A percentile compares a stretch with the other conserved stretches of the same genome.
These are phyloP conservation scores for Poecilobothrus nobilitatus DNA, from an alignment of 2,888 invertebrate genomes.

Conservation along the genomic window DNA sequence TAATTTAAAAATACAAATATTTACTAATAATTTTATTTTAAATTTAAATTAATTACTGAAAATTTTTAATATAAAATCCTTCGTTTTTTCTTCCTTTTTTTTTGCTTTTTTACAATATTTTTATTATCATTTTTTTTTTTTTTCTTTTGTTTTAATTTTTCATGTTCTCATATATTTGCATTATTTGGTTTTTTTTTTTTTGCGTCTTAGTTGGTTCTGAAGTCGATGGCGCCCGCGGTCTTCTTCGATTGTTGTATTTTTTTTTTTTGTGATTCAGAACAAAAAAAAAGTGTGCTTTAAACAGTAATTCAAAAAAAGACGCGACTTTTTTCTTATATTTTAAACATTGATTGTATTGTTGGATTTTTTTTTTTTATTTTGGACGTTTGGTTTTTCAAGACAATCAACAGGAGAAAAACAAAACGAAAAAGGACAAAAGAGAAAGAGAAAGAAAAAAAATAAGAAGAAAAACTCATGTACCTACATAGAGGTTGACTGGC, in stretches of 20 bases:
- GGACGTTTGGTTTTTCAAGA: background rate
- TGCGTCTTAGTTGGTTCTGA: background rate
- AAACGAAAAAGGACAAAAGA: background rate
- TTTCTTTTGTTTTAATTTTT: background rate
- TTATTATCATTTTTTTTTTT: background rate
- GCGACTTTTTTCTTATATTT: background rate
- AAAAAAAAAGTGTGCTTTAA: background rate
- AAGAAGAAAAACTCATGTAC: background rate
- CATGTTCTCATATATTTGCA: background rate
- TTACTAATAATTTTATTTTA: too few relatives aligned
- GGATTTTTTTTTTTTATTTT: too few relatives aligned
- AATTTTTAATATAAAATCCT: too few relatives aligned
- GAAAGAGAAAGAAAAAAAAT: background rate
- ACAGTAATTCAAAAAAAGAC: constrained; percentile 5
- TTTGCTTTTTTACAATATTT: too few relatives aligned
- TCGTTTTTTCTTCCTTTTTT: background rate
- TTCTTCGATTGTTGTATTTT: background rate
- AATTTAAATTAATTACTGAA: too few relatives aligned
- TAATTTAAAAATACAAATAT: too few relatives aligned
- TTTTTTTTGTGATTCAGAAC: too few relatives aligned
- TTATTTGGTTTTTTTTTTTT: background rate
- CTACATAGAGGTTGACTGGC: background rate
- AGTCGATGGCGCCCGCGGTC: constrained; percentile 3
- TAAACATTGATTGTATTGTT: too few relatives aligned
- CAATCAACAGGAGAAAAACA: constrained; percentile 1